Conservation (phyloP, 2,797 vertebrate species). For the Onychomys leucogaster region DNA sequence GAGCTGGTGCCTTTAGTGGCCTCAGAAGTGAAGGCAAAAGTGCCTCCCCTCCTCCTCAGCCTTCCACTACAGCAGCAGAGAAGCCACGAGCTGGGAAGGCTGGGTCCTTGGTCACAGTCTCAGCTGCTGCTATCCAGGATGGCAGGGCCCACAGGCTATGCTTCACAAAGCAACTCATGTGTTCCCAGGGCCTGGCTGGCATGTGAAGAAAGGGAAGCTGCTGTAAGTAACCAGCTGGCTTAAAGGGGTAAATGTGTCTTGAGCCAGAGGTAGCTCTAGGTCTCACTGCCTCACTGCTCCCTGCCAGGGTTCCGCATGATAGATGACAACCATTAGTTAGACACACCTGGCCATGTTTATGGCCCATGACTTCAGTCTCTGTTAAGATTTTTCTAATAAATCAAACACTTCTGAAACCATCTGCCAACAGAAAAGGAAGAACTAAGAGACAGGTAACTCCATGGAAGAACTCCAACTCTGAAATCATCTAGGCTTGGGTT, state of each 20-base stretch:
- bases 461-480: not conserved
- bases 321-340: constrained; percentile 1
- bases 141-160: not conserved
- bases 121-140: not conserved
- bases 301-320: not conserved
- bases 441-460: not conserved
- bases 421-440: not conserved
- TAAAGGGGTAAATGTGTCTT: not conserved
- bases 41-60: not conserved
- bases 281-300: not conserved
- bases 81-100: not conserved
- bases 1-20: constrained; percentile 64
- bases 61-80: not conserved
- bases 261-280: not conserved
- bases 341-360: constrained; percentile 34
- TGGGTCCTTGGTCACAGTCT: not conserved
- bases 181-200: not conserved
- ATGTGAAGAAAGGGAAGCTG: not conserved
- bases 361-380: constrained; percentile 1
- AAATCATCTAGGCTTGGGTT: not conserved
- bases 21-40: constrained; percentile 18
- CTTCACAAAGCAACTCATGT: not conserved
- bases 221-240: not conserved
- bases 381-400: constrained; percentile 45
- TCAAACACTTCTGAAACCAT: constrained; percentile 16